A percentile compares a stretch with the other conserved stretches of the same genome.
phyloP scores from a whole-genome alignment of 2,113 vertebrate species.

The Salvator merianae region DNA sequence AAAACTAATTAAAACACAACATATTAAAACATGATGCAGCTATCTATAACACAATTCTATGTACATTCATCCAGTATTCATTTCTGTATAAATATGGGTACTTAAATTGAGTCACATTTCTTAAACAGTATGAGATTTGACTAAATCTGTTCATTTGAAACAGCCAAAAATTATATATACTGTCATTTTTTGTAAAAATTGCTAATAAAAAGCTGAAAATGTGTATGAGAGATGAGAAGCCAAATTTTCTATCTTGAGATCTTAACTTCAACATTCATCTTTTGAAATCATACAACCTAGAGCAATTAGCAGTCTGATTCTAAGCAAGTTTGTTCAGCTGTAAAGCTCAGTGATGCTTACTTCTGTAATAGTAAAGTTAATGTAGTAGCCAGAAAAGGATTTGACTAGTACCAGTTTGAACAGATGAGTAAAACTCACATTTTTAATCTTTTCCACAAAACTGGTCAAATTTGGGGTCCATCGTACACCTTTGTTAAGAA shows the following conservation, averaged over 20 bases:
- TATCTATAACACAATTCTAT: neutral
- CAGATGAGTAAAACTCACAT: no score
- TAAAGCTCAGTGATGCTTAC: neutral
- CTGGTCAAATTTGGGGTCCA: no score
- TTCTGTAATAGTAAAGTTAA: no score
- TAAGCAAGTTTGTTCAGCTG: neutral
- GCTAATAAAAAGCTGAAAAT: conserved; percentile 13
- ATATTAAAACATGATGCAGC: neutral
- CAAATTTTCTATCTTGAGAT: neutral
- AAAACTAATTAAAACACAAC: neutral
- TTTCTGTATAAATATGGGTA: neutral
- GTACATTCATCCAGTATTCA: neutral
- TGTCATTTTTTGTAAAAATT: neutral
- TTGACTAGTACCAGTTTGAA: no score
- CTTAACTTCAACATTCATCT: conserved; percentile 47
- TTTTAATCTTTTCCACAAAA: no score
- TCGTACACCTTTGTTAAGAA: conserved; percentile 55
- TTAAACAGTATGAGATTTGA: neutral
- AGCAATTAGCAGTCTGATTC: neutral
- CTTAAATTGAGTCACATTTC: neutral
- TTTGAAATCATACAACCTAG: neutral
- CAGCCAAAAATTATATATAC: neutral
- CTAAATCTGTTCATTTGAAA: neutral
- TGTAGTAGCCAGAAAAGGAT: no score
- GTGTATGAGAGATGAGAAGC: conserved; percentile 12